These are phyloP conservation scores for Ecliptopera silaceata DNA, from an alignment of 2,888 invertebrate genomes.

Conservation along the genomic window DNA sequence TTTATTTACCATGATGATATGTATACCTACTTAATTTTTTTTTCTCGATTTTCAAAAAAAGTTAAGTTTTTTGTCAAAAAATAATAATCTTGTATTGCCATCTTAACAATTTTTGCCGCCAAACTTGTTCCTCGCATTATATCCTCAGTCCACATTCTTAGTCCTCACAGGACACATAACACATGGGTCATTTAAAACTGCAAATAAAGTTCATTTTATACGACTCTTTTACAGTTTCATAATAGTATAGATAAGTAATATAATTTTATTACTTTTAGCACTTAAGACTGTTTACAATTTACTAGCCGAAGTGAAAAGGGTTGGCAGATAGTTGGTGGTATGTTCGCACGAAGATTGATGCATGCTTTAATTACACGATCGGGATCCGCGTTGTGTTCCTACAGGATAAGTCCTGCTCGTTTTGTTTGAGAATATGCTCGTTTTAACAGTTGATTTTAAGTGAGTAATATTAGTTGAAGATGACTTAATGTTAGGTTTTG, in stretches of 20 bases:
- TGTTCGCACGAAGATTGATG: conserved; percentile 49
- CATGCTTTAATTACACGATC: conserved; percentile 48
- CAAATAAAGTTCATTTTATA: no score
- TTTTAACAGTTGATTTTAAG: conserved; percentile 22
- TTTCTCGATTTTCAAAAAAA: no score
- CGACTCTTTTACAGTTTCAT: no score
- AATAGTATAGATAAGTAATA: neutral
- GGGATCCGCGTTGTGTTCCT: conserved; percentile 19
- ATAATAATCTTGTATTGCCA: no score
- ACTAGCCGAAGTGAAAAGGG: conserved; percentile 27
- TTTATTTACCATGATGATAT: no score
- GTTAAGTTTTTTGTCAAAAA: no score
- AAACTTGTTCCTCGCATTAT: no score
- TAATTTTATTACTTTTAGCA: neutral
- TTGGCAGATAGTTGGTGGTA: conserved; percentile 22
- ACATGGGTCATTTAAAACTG: no score
- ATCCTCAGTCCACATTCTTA: no score
- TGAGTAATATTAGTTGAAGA: conserved; percentile 3
- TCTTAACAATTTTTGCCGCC: no score
- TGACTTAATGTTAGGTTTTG: neutral
- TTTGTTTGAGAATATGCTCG: conserved; percentile 18
- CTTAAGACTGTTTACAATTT: neutral
- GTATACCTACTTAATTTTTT: no score
- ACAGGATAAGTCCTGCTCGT: conserved; percentile 21
- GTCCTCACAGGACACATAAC: no score